These are phyloP conservation scores for Knipowitschia caucasica DNA, from an alignment of 2,797 vertebrate genomes.

Conservation along the genomic window DNA sequence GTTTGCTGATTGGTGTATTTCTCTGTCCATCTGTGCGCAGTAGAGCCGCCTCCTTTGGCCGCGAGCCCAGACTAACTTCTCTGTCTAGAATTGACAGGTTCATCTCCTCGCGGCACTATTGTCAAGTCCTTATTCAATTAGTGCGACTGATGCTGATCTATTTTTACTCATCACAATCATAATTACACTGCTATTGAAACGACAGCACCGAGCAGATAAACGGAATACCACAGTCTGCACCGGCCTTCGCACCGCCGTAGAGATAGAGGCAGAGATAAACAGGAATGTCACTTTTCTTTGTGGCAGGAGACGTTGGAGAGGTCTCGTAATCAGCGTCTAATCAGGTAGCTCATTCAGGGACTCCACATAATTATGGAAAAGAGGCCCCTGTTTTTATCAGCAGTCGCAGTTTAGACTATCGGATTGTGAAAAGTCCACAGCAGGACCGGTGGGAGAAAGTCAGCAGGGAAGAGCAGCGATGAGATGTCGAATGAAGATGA, in stretches of 20 bases:
- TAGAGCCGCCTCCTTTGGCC: too few species aligned
- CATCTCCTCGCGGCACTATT: background rate
- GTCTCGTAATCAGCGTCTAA: constrained; percentile 63
- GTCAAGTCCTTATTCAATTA: constrained; percentile 5
- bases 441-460: constrained; percentile 42
- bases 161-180: constrained; percentile 37
- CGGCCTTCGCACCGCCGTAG: constrained; percentile 29
- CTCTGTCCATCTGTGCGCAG: too few species aligned
- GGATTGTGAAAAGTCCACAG: constrained; percentile 44
- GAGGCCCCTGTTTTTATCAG: constrained; percentile 40
- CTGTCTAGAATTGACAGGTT: too few species aligned
- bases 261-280: constrained; percentile 63
- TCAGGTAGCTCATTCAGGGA: constrained; percentile 69
- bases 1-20: too few species aligned
- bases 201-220: constrained; percentile 59
- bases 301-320: constrained; percentile 64
- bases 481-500: too few species aligned
- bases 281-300: constrained; percentile 18
- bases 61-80: too few species aligned
- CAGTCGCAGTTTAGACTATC: constrained; percentile 55
- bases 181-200: constrained; percentile 25
- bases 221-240: constrained; percentile 67
- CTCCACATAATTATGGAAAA: constrained; percentile 74
- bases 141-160: constrained; percentile 20
- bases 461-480: constrained; percentile 23